Evolutionary conservation across 2,113 vertebrate species (phyloP).

Genomic region (Rana temporaria): DNA sequence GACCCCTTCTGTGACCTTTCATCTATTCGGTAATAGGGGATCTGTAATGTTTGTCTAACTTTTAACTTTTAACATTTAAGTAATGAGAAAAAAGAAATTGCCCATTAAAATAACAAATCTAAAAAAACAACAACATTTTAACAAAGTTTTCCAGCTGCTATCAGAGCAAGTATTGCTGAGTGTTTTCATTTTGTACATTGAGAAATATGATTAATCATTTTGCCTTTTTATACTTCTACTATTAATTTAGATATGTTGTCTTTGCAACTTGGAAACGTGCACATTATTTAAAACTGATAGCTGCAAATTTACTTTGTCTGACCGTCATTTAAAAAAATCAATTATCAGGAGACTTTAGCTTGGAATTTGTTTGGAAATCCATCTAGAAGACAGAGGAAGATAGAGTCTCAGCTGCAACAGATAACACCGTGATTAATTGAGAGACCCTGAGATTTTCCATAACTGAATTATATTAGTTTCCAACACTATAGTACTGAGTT

Average conservation of each 20-base stretch:
- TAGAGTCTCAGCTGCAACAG: slow-evolving; percentile 47
- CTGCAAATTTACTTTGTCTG: slow-evolving; percentile 12
- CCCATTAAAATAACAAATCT: too few relatives aligned
- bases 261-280: not conserved
- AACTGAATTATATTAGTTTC: slow-evolving; percentile 49
- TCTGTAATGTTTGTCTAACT: too few relatives aligned
- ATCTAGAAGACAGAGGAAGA: slow-evolving; percentile 40
- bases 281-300: not conserved
- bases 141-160: not conserved
- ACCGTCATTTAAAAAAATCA: slow-evolving; percentile 44
- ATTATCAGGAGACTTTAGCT: slow-evolving; percentile 26
- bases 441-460: slow-evolving; percentile 30
- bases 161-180: not conserved
- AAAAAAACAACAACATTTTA: not conserved
- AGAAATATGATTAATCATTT: slow-evolving; percentile 24
- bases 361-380: slow-evolving; percentile 48
- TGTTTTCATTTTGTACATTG: not conserved
- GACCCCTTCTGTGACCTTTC: too few relatives aligned
- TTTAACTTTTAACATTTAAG: too few relatives aligned
- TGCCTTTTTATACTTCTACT: not conserved
- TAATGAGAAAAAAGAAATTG: too few relatives aligned
- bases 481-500: slow-evolving; percentile 21
- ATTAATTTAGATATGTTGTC: slow-evolving; percentile 16
- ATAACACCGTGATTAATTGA: slow-evolving; percentile 57
- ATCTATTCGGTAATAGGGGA: too few relatives aligned